These are phyloP conservation scores for Anableps anableps DNA, from an alignment of 2,797 vertebrate species.

Conservation along the genomic window DNA sequence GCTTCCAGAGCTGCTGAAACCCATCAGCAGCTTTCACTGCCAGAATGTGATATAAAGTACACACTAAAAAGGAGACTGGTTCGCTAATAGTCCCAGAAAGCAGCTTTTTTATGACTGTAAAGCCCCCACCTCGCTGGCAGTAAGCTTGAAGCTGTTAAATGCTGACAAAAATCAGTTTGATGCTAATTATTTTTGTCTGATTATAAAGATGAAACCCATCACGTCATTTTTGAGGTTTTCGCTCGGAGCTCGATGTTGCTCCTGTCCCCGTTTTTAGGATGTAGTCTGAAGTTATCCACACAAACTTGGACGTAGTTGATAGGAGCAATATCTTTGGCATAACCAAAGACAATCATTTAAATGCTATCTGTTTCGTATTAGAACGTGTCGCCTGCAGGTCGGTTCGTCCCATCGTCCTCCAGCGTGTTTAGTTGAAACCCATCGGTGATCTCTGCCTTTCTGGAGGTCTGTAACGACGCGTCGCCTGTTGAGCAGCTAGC, in stretches of 20 bases:
- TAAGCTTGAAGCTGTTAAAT: slow-evolving; percentile 29
- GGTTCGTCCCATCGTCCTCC: slow-evolving; percentile 41
- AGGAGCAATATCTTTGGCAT: slow-evolving; percentile 78
- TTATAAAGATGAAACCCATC: slow-evolving; percentile 1
- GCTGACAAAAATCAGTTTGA: slow-evolving; percentile 15
- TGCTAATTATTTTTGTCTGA: slow-evolving; percentile 13
- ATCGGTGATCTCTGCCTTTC: slow-evolving; percentile 54
- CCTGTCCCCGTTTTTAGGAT: slow-evolving; percentile 56
- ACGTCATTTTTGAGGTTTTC: slow-evolving; percentile 1
- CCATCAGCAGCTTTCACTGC: slow-evolving; percentile 35
- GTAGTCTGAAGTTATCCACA: slow-evolving; percentile 47
- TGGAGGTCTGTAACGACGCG: slow-evolving; percentile 44
- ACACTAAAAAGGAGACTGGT: slow-evolving; percentile 45
- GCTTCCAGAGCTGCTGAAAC: slow-evolving; percentile 48
- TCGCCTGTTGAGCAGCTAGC: slow-evolving; percentile 64
- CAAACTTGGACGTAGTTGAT: slow-evolving; percentile 53
- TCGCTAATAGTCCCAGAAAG: slow-evolving; percentile 38
- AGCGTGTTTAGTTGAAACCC: slow-evolving; percentile 39
- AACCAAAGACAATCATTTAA: slow-evolving; percentile 79
- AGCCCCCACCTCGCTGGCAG: slow-evolving; percentile 18
- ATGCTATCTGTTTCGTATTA: slow-evolving; percentile 61
- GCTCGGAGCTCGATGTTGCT: slow-evolving; percentile 45
- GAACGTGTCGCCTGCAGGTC: slow-evolving; percentile 57
- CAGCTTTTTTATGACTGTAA: slow-evolving; percentile 25
- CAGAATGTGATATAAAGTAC: slow-evolving; percentile 26